Conservation (phyloP, 2,888 invertebrate genomes). For the Pedicia rivosa region DNA sequence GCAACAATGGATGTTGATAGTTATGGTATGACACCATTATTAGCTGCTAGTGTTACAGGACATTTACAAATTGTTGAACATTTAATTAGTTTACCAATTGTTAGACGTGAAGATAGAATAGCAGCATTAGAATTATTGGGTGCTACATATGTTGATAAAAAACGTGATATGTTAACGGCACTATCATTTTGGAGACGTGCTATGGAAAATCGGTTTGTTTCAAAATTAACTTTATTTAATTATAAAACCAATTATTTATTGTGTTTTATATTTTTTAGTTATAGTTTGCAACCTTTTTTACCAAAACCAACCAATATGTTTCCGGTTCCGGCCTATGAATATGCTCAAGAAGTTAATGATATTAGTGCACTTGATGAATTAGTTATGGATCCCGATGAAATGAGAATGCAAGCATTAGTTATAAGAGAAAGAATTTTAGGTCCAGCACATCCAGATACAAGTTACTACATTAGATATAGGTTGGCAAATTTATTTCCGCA, state of each 20-base stretch:
- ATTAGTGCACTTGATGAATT: slow-evolving; percentile 68
- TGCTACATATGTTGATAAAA: slow-evolving; percentile 93
- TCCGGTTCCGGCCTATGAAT: slow-evolving; percentile 77
- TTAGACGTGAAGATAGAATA: slow-evolving; percentile 62
- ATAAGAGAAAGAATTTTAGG: slow-evolving; percentile 82
- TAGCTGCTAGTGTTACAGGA: slow-evolving; percentile 86
- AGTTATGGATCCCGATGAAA: slow-evolving; percentile 84
- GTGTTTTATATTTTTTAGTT: slow-evolving; percentile 28
- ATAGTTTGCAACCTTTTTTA: slow-evolving; percentile 45
- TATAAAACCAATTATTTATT: slow-evolving; percentile 2
- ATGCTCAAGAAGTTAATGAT: slow-evolving; percentile 65
- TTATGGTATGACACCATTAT: slow-evolving; percentile 90
- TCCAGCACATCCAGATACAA: slow-evolving; percentile 92
- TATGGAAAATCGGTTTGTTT: slow-evolving; percentile 61
- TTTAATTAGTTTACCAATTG: slow-evolving; percentile 59
- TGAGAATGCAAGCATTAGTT: slow-evolving; percentile 89
- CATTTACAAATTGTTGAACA: slow-evolving; percentile 88
- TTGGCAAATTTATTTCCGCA: slow-evolving; percentile 9
- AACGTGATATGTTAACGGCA: slow-evolving; percentile 84
- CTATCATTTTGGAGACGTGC: slow-evolving; percentile 80
- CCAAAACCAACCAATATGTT: slow-evolving; percentile 55
- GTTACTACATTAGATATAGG: slow-evolving; percentile 82
- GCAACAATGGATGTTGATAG: slow-evolving; percentile 90
- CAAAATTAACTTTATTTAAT: slow-evolving; percentile 4
- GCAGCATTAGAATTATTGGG: slow-evolving; percentile 85